Evolutionary conservation across 2,888 invertebrate genomes (phyloP).

Genomic region (Ormyrus thymus): DNA sequence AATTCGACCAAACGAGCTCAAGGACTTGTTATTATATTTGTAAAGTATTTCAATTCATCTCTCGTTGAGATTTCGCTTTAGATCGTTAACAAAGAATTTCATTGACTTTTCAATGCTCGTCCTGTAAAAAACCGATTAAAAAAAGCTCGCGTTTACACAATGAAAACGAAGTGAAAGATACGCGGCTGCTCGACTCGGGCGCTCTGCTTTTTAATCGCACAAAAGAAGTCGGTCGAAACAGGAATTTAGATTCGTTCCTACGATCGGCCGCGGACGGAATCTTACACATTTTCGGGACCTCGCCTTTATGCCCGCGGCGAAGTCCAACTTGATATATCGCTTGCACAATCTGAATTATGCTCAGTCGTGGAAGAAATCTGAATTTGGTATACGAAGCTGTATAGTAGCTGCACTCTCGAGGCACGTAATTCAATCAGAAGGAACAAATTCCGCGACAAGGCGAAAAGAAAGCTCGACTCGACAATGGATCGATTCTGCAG

Average conservation of each 20-base stretch:
- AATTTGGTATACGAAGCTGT: background rate
- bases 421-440: background rate
- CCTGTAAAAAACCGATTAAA: too few species aligned
- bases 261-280: background rate
- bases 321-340: background rate
- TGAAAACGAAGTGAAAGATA: too few species aligned
- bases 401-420: background rate
- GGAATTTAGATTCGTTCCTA: background rate
- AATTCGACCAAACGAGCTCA: too few species aligned
- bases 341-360: conserved; percentile 25
- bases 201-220: too few species aligned
- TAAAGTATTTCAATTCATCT: background rate
- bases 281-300: background rate
- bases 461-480: conserved; percentile 5
- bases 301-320: conserved; percentile 4
- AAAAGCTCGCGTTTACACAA: too few species aligned
- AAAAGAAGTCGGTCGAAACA: background rate
- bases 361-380: conserved; percentile 17
- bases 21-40: background rate
- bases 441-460: background rate
- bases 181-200: too few species aligned
- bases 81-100: too few species aligned
- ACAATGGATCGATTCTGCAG: background rate
- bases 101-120: too few species aligned
- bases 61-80: background rate